Evolutionary conservation across 2,888 invertebrate genomes (phyloP).

Genomic region (Argyresthia goedartella): DNA sequence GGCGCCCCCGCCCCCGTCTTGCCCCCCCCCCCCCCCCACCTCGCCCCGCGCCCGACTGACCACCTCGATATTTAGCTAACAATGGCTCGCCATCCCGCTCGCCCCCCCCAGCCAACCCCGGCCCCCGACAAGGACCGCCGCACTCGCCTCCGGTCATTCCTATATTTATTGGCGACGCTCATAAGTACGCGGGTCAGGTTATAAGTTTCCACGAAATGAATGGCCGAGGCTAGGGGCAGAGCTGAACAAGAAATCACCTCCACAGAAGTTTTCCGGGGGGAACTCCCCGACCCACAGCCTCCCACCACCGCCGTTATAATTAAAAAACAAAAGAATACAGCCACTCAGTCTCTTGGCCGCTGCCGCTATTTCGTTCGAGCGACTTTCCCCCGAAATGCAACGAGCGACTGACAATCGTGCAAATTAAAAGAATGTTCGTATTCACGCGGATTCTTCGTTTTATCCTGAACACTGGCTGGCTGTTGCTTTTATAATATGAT

Average conservation of each 20-base stretch:
- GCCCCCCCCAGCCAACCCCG: slow-evolving; percentile 18
- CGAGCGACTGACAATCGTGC: slow-evolving; percentile 25
- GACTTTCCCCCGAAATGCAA: slow-evolving; percentile 57
- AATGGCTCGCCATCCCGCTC: slow-evolving; percentile 60
- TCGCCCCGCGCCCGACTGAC: slow-evolving; percentile 52
- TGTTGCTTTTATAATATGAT: background rate
- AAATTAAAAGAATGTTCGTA: background rate
- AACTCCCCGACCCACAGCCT: slow-evolving; percentile 31
- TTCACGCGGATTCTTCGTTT: background rate
- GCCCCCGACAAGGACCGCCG: slow-evolving; percentile 42
- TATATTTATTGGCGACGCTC: slow-evolving; percentile 71
- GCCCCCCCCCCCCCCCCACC: slow-evolving; percentile 32
- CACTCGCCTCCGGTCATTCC: slow-evolving; percentile 61
- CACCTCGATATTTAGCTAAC: slow-evolving; percentile 71
- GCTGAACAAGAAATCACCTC: slow-evolving; percentile 66
- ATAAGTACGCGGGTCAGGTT: slow-evolving; percentile 71
- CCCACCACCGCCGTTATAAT: slow-evolving; percentile 58
- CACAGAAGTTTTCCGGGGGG: slow-evolving; percentile 51
- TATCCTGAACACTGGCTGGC: background rate
- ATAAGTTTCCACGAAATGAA: slow-evolving; percentile 69
- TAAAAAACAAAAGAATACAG: slow-evolving; percentile 71
- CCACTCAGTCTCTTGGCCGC: slow-evolving; percentile 59
- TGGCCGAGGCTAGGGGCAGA: slow-evolving; percentile 65
- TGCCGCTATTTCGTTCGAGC: slow-evolving; percentile 34
- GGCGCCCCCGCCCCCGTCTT: slow-evolving; percentile 51